These are phyloP conservation scores for Sceliomorpha sp. DNA, from an alignment of 2,888 invertebrate genomes.

Conservation along the genomic window DNA sequence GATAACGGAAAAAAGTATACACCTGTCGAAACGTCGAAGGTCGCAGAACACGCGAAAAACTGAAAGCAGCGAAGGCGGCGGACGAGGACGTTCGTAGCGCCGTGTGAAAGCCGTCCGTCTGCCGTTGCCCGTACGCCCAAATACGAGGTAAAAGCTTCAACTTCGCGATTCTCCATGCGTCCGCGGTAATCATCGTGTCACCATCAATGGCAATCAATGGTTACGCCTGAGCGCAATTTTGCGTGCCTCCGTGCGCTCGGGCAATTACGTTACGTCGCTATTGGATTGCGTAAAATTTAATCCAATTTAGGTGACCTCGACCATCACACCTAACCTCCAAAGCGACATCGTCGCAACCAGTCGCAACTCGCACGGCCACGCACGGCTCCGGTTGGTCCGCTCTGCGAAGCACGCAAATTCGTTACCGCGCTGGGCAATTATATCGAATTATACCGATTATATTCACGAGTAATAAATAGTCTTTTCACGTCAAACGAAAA, in stretches of 20 bases:
- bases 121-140: slow-evolving; percentile 65
- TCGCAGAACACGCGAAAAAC: slow-evolving; percentile 64
- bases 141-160: slow-evolving; percentile 70
- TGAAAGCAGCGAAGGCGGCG: slow-evolving; percentile 63
- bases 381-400: no score
- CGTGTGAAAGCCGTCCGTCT: slow-evolving; percentile 64
- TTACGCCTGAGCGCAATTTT: slow-evolving; percentile 48
- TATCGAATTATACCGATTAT: no score
- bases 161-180: slow-evolving; percentile 69
- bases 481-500: no score
- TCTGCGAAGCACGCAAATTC: no score
- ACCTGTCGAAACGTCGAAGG: slow-evolving; percentile 72
- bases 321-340: slow-evolving; percentile 69
- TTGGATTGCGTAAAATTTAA: slow-evolving; percentile 78
- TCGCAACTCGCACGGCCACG: no score
- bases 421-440: no score
- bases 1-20: slow-evolving; percentile 66
- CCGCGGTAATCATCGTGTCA: slow-evolving; percentile 66
- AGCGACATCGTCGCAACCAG: slow-evolving; percentile 13
- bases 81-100: slow-evolving; percentile 69
- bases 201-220: slow-evolving; percentile 49
- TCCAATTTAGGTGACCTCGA: slow-evolving; percentile 79
- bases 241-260: slow-evolving; percentile 52
- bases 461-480: no score
- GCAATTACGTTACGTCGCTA: slow-evolving; percentile 68